Evolutionary conservation across 2,797 vertebrate genomes (phyloP).

Genomic region (Epinephelus malabaricus): DNA sequence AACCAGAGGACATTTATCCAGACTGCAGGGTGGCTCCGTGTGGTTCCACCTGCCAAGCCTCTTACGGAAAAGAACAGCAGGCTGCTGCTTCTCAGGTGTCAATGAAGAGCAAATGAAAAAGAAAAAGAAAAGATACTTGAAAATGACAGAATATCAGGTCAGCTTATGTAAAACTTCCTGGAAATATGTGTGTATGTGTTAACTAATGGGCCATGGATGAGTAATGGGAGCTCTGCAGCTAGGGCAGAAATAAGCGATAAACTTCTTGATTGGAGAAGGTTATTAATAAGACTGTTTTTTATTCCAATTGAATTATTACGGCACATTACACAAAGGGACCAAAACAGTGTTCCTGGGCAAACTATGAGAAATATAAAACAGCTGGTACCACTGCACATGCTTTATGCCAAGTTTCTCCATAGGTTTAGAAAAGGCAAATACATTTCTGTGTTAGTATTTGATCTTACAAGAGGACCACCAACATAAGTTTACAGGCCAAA

Average conservation of each 20-base stretch:
- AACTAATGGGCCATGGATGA: neutral
- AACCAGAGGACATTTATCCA: slow-evolving; percentile 56
- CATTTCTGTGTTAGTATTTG: neutral
- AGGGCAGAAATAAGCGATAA: neutral
- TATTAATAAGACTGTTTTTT: neutral
- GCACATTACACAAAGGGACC: neutral
- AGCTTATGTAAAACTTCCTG: slow-evolving; percentile 13
- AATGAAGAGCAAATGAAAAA: neutral
- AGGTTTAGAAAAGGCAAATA: neutral
- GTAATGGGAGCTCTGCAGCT: neutral
- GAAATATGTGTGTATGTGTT: slow-evolving; percentile 5
- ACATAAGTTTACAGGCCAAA: neutral
- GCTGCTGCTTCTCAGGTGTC: slow-evolving; percentile 63
- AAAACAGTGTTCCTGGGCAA: neutral
- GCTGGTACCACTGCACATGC: neutral
- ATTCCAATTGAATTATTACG: neutral
- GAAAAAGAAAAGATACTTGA: slow-evolving; percentile 20
- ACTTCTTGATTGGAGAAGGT: neutral
- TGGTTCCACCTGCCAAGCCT: slow-evolving; percentile 44
- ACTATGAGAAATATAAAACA: neutral
- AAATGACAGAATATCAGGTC: slow-evolving; percentile 33
- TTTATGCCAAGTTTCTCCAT: neutral
- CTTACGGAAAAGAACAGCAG: slow-evolving; percentile 59
- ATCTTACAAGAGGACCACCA: neutral
- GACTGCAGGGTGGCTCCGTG: slow-evolving; percentile 57